Base-by-base conservation (phyloP, 2,888 invertebrate species). In the Erebia epiphron region DNA sequence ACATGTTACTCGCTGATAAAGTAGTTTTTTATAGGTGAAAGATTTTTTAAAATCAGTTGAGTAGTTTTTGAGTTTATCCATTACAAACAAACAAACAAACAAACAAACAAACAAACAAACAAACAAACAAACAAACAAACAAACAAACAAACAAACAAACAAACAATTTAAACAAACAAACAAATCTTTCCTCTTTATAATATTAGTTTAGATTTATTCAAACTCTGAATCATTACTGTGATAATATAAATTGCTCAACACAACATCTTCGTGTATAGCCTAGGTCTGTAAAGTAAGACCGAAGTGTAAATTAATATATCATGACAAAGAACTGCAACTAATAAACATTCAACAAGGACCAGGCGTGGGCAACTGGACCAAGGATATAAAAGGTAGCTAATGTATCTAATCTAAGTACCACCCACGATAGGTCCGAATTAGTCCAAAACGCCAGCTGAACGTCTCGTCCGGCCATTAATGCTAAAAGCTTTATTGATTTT, bases 401-500 rank as follows among this genome's bases (percentile, higher is more conserved):
- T 11, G 35, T 35, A 35, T 46, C 3, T 57, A n/a, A n/a, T n/a
- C n/a, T n/a, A n/a, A n/a, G n/a, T n/a, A 16, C 21, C 49, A 62
- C 54, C 61, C 13, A 61, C 54, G 58, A n/a, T 61, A 61, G 56
- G 21, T 35, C 58, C 41, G 35, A 56, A 68, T 67, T 64, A 65
- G 67, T 26, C 70, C 69, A 57, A 73, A 75, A 69, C 70, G 74
- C 69, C 75, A 70, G 72, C 75, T 72, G 73, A 69, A 65, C 69
- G 73, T 68, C 75, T 73, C 76, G 76, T 75, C 75, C 75, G 78
- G 75, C 81, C 81, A 86, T 88, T 86, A 86, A 73, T 79, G 81
- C 77, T 86, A 86, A 88, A 88, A 87, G 86, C 85, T 85, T 88
- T 88, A 89, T 88, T 87, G 87, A 89, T 89, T 86, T 75, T 77